Evolutionary conservation across 2,113 vertebrate genomes (phyloP).

Genomic region (Leptosomus discolor): DNA sequence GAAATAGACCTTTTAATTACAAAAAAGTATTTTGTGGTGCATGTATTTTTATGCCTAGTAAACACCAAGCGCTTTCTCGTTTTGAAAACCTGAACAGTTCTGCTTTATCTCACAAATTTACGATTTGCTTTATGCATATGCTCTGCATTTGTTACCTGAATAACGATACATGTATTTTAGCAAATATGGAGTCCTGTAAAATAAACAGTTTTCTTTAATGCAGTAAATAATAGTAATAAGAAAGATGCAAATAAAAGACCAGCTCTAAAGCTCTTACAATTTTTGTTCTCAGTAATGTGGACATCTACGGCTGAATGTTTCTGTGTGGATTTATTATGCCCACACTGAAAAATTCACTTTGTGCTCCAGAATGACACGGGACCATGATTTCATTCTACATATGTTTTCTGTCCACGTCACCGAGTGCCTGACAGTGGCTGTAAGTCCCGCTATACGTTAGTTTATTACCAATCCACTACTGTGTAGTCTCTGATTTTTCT

Average conservation of each 20-base stretch:
- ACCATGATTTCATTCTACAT: neutral
- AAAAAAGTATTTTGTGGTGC: neutral
- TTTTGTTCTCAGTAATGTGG: rapidly evolving
- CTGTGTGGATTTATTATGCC: neutral
- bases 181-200: neutral
- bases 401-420: neutral
- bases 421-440: neutral
- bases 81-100: neutral
- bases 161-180: neutral
- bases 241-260: neutral
- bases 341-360: neutral
- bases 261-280: rapidly evolving
- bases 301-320: neutral
- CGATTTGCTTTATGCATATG: neutral
- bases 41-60: neutral
- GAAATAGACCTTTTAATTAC: neutral
- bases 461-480: constrained; percentile 34
- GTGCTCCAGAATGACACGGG: neutral
- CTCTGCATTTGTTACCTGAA: neutral
- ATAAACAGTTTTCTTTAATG: neutral
- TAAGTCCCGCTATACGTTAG: neutral
- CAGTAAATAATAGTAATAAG: neutral
- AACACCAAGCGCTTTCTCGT: neutral
- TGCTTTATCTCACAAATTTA: neutral
- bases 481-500: constrained; percentile 16